Evolutionary conservation across 2,797 vertebrate species (phyloP).

Genomic region (Cetoscarus ocellatus): DNA sequence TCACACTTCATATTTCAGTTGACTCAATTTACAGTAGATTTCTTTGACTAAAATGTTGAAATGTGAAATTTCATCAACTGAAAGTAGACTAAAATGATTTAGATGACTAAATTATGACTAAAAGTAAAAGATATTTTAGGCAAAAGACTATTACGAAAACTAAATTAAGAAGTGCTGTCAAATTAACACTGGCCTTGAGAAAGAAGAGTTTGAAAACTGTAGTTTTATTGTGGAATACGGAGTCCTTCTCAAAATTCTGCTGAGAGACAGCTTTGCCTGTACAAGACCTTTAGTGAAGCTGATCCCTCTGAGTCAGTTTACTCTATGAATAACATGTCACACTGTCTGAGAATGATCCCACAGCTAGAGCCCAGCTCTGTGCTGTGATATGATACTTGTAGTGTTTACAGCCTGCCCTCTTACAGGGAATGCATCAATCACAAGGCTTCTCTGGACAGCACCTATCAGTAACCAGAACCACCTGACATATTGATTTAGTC

Average conservation of each 20-base stretch:
- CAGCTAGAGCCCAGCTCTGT: conserved; percentile 25
- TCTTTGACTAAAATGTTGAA: too few relatives aligned
- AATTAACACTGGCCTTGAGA: too few relatives aligned
- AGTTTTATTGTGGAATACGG: too few relatives aligned
- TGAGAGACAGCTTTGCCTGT: conserved; percentile 13
- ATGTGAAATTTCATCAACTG: too few relatives aligned
- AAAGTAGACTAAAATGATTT: too few relatives aligned
- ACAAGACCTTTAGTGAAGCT: conserved; percentile 45
- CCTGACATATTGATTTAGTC: conserved; percentile 6
- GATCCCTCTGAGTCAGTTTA: conserved; percentile 46
- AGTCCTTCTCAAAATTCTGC: neutral
- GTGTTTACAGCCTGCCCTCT: conserved; percentile 66
- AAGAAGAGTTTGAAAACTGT: too few relatives aligned
- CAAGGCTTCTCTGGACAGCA: neutral
- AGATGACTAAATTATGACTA: too few relatives aligned
- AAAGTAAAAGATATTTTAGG: too few relatives aligned
- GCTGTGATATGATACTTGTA: conserved; percentile 59
- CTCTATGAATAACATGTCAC: conserved; percentile 73
- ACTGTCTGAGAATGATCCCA: conserved; percentile 32
- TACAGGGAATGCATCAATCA: conserved; percentile 2
- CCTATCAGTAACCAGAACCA: neutral
- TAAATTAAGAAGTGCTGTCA: too few relatives aligned
- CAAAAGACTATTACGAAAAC: too few relatives aligned
- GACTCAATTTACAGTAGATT: too few relatives aligned
- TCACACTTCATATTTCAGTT: too few relatives aligned